These are phyloP conservation scores for Gerris buenoi DNA, from an alignment of 1,140 invertebrate species.

Conservation along the genomic window DNA sequence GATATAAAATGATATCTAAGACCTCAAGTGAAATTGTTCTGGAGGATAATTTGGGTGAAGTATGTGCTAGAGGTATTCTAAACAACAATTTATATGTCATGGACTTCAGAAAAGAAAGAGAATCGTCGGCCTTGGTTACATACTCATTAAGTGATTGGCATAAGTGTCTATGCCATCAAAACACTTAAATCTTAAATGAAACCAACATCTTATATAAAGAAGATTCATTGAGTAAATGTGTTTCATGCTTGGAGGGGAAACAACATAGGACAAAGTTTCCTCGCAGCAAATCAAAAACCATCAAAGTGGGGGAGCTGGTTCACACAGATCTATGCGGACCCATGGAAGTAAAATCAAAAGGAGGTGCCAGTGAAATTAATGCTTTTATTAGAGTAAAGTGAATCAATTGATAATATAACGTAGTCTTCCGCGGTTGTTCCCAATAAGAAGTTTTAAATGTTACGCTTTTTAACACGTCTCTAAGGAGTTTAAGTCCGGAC, in stretches of 20 bases:
- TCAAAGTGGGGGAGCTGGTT: not conserved
- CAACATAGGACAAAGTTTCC: not conserved
- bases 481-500: too few relatives aligned
- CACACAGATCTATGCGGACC: not conserved
- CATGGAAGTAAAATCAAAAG: not conserved
- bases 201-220: not conserved
- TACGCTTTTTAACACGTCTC: too few relatives aligned
- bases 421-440: too few relatives aligned
- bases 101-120: not conserved
- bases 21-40: too few relatives aligned
- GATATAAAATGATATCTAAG: too few relatives aligned
- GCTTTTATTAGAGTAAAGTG: too few relatives aligned
- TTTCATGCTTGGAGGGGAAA: not conserved
- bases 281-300: not conserved
- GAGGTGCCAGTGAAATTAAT: constrained; percentile 18
- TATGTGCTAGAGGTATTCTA: not conserved
- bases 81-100: not conserved
- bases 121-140: not conserved
- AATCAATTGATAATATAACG: too few relatives aligned
- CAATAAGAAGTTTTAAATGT: too few relatives aligned
- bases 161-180: not conserved
- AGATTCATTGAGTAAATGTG: not conserved
- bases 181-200: not conserved
- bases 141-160: not conserved
- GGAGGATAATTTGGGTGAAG: too few relatives aligned